Conservation (phyloP, 1,140 invertebrate species). For the Atopsyche davidsoni region DNA sequence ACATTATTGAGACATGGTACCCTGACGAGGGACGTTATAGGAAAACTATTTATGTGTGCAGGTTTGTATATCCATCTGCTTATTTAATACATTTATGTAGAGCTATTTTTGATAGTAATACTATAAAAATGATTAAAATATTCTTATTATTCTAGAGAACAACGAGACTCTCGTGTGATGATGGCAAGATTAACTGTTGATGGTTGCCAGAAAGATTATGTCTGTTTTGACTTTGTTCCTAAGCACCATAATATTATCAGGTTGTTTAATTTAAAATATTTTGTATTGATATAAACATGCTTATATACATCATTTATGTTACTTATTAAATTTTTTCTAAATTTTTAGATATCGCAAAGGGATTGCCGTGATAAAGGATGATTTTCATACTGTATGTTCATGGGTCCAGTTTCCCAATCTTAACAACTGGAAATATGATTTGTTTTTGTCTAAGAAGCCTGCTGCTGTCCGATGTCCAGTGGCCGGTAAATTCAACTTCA, state of each 20-base stretch:
- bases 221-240: slow-evolving; percentile 94
- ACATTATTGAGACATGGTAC: slow-evolving; percentile 91
- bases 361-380: slow-evolving; percentile 79
- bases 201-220: slow-evolving; percentile 96
- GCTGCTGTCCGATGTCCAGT: slow-evolving; percentile 90
- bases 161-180: slow-evolving; percentile 81
- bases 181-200: slow-evolving; percentile 94
- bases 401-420: slow-evolving; percentile 87
- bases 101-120: neutral
- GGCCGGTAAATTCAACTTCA: slow-evolving; percentile 92
- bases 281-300: neutral
- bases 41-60: slow-evolving; percentile 90
- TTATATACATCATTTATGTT: neutral
- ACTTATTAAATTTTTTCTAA: neutral
- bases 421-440: slow-evolving; percentile 81
- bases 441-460: slow-evolving; percentile 85
- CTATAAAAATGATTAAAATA: neutral
- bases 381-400: slow-evolving; percentile 88
- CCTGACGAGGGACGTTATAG: slow-evolving; percentile 85
- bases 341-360: slow-evolving; percentile 74
- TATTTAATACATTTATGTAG: neutral
- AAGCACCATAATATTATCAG: slow-evolving; percentile 92
- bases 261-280: slow-evolving; percentile 32
- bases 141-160: slow-evolving; percentile 54
- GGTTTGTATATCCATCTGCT: slow-evolving; percentile 32